phyloP scores from a whole-genome alignment of 2,888 invertebrate genomes.

The Hydrotaea diabolus region DNA sequence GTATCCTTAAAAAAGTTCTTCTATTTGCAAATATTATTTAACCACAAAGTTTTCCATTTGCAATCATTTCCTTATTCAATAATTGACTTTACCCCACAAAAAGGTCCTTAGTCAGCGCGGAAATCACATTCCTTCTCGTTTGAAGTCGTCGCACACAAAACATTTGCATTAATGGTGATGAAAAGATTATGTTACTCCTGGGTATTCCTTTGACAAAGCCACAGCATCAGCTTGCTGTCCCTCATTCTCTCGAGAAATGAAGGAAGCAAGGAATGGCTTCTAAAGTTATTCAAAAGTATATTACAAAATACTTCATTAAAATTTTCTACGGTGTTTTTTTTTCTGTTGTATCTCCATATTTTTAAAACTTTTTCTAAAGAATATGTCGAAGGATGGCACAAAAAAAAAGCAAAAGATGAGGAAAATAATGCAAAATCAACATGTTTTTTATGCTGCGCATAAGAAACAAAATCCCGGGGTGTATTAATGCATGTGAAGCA shows the following conservation, averaged over 20 bases:
- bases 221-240: not conserved
- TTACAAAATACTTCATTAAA: slow-evolving; percentile 67
- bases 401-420: slow-evolving; percentile 15
- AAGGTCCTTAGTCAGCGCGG: not conserved
- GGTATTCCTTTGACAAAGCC: slow-evolving; percentile 56
- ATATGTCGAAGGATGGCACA: not conserved
- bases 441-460: slow-evolving; percentile 36
- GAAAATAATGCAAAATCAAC: slow-evolving; percentile 64
- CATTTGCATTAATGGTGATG: slow-evolving; percentile 61
- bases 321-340: slow-evolving; percentile 39
- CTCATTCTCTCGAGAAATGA: not conserved
- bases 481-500: slow-evolving; percentile 56
- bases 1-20: too few species aligned
- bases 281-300: slow-evolving; percentile 54
- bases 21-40: not conserved
- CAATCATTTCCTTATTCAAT: slow-evolving; percentile 59
- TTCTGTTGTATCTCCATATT: slow-evolving; percentile 10
- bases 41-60: not conserved
- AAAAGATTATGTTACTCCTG: slow-evolving; percentile 67
- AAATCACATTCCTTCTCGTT: not conserved
- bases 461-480: slow-evolving; percentile 20
- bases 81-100: slow-evolving; percentile 57
- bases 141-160: slow-evolving; percentile 20
- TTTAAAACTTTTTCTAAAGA: slow-evolving; percentile 48
- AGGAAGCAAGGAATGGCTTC: not conserved